Percentiles rank a stretch among this genome's conserved stretches.
Conservation (phyloP, 2,113 vertebrate species). For the Setophaga coronata region DNA sequence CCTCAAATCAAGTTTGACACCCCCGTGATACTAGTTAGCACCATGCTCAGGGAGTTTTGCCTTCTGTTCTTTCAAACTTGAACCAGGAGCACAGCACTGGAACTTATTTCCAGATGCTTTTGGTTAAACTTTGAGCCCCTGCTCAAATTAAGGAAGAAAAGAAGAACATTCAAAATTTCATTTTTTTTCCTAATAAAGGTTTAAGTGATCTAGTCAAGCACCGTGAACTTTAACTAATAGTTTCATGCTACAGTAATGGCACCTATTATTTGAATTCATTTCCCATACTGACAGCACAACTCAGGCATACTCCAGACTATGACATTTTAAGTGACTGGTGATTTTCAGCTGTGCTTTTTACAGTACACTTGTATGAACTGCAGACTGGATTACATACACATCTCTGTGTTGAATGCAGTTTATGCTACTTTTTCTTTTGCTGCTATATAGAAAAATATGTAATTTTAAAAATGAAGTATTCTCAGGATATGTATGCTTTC, state of each 20-base stretch:
- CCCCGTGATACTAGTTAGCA: conserved; percentile 7
- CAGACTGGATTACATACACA: not conserved
- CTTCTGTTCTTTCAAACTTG: not conserved
- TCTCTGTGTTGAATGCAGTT: not conserved
- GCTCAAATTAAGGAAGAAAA: conserved; percentile 18
- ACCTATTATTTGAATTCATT: conserved; percentile 60
- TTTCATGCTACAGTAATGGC: conserved; percentile 53
- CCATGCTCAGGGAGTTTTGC: not conserved
- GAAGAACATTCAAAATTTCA: not conserved
- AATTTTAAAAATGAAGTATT: not conserved
- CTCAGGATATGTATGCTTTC: not conserved
- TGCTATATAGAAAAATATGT: not conserved
- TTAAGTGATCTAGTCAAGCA: conserved; percentile 51
- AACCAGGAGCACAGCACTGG: not conserved
- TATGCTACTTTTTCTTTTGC: not conserved
- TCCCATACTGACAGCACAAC: conserved; percentile 34
- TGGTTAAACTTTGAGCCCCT: conserved; percentile 2
- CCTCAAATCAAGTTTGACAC: conserved; percentile 30
- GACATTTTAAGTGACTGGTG: conserved; percentile 51
- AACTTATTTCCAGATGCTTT: conserved; percentile 28
- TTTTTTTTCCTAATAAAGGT: conserved; percentile 24
- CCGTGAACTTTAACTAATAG: conserved; percentile 64
- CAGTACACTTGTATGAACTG: not conserved
- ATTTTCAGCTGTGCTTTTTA: conserved; percentile 42
- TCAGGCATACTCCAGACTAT: conserved; percentile 26